phyloP scores from a whole-genome alignment of 1,140 invertebrate genomes.

The Drosophila novamexicana region DNA sequence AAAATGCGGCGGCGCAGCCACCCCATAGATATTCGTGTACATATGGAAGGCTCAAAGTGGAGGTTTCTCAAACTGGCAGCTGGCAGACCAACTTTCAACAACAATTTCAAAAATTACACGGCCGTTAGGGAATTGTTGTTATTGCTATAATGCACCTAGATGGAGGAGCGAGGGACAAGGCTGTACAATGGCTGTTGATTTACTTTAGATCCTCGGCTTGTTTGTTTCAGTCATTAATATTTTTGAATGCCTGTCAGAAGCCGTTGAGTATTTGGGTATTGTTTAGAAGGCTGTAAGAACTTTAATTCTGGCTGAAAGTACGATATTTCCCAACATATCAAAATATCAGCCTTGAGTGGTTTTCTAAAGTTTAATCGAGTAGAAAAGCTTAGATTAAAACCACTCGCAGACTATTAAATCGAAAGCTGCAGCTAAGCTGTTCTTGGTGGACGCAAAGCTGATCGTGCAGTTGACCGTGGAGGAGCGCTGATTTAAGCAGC shows the following conservation, averaged over 20 bases:
- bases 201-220: conserved; percentile 48
- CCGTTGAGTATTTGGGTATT: conserved; percentile 10
- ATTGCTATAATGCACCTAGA: conserved; percentile 51
- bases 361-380: conserved; percentile 7
- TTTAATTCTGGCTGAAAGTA: neutral
- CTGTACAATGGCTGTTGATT: conserved; percentile 62
- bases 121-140: conserved; percentile 63
- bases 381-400: conserved; percentile 24
- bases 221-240: conserved; percentile 67
- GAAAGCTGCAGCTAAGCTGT: conserved; percentile 5
- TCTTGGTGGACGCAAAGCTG: no score
- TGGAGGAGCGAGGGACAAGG: conserved; percentile 28
- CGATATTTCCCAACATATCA: neutral
- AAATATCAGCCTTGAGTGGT: neutral
- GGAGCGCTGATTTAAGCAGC: conserved; percentile 28
- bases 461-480: neutral
- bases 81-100: conserved; percentile 52
- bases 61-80: conserved; percentile 40
- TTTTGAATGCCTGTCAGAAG: conserved; percentile 20
- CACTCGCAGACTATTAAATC: neutral
- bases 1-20: conserved; percentile 62
- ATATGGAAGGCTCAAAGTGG: neutral
- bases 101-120: conserved; percentile 56
- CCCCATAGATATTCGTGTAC: conserved; percentile 30
- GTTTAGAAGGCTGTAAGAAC: neutral